Evolutionary conservation across 2,797 vertebrate genomes (phyloP), one percentile per base, ranked within the genome.

Genomic region (Rhinella marina): DNA sequence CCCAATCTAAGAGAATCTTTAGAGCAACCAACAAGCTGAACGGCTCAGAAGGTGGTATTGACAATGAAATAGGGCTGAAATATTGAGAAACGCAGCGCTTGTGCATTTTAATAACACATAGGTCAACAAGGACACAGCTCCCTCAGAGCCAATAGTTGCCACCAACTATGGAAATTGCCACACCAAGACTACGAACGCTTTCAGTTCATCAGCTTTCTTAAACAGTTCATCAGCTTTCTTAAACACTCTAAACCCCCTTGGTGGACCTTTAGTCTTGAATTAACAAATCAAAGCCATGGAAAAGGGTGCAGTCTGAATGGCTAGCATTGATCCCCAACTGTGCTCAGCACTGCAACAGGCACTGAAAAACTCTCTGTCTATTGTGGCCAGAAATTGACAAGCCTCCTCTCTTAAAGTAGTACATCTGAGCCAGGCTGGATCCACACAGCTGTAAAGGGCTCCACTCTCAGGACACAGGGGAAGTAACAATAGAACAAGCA

Each of bases 41-140:
- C 95, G 95, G 93, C 95, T 95, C 95, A 95, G 95, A 96, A 95
- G 95, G 94, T 95, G 95, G 95, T 94, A 96, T 96, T 94, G 96
- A 95, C 95, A 96, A 95, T 93, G 93, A 93, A 94, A 94, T 95
- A 94, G 94, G 93, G 94, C 91, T 93, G 94, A 95, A 95, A 95
- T 94, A 95, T 95, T 93, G 95, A 94, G 94, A 93, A 93, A 94
- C 93, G 91, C 93, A 91, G 93, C 94, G 93, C 94, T 96, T 95
- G 93, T 91, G 95, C 92, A 95, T 94, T 95, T 95, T 97, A 96
- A 96, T 96, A 97, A 96, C 96, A 94, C 97, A 96, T 94, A 93
- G 97, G 97, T 97, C 97, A 97, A 98, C 96, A 95, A 95, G 95
- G 94, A 95, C 93, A 94, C 93, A 96, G 94, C 95, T 93, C 95